Evolutionary conservation across 2,113 vertebrate genomes (phyloP).

Genomic region (Podiceps cristatus): DNA sequence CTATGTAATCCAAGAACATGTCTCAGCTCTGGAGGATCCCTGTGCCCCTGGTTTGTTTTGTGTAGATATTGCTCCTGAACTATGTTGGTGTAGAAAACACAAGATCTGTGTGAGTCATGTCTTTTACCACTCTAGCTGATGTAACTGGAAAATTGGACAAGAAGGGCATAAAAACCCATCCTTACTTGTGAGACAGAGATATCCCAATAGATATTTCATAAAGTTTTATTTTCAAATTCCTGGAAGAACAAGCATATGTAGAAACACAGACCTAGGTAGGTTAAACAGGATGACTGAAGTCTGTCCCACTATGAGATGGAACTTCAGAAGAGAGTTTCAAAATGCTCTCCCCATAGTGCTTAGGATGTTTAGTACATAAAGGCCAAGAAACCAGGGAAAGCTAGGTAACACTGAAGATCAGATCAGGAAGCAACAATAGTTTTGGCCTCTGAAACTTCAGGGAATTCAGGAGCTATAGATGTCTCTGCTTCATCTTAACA

Average conservation of each 20-base stretch:
- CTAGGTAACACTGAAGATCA: neutral
- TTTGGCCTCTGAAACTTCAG: neutral
- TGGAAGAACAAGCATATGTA: neutral
- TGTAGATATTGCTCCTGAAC: neutral
- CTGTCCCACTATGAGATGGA: neutral
- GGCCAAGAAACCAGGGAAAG: neutral
- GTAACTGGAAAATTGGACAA: neutral
- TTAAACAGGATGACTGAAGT: neutral
- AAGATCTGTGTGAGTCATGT: fast-evolving
- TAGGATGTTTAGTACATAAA: neutral
- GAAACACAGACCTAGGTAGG: neutral
- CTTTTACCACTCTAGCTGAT: neutral
- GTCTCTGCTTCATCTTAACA: neutral
- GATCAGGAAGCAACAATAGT: neutral
- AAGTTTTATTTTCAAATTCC: neutral
- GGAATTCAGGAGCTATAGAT: neutral
- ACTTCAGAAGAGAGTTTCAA: neutral
- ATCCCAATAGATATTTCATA: neutral
- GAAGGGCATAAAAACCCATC: neutral
- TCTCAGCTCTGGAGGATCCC: neutral
- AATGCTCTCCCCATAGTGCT: neutral
- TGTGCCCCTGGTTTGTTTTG: neutral
- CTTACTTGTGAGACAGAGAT: neutral
- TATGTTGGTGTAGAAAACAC: neutral
- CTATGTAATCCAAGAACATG: fast-evolving